These are phyloP conservation scores for Enteromius fasciolatus DNA, from an alignment of 2,797 vertebrate genomes.

Conservation along the genomic window DNA sequence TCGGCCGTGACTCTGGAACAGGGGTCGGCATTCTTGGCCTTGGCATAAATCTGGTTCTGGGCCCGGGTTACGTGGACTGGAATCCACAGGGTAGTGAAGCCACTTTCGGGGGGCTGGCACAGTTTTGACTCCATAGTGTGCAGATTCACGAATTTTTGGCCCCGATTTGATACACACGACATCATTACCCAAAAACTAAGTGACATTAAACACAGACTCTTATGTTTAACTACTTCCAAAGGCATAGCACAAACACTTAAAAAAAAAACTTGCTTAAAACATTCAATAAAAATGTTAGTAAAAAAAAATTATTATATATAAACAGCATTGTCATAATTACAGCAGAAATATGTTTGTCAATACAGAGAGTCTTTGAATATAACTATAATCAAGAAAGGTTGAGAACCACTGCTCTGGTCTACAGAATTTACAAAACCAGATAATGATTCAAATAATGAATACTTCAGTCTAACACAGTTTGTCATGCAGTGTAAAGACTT, in stretches of 20 bases:
- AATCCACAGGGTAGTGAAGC: too few species aligned
- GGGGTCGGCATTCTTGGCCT: too few species aligned
- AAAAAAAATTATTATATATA: neutral
- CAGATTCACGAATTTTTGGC: too few species aligned
- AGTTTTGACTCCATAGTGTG: too few species aligned
- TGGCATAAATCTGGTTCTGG: too few species aligned
- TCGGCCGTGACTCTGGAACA: too few species aligned
- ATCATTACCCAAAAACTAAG: too few species aligned
- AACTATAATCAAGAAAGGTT: neutral
- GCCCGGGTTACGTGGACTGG: too few species aligned
- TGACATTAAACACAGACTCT: too few species aligned
- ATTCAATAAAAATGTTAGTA: neutral
- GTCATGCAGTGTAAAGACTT: neutral
- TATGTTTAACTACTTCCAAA: neutral
- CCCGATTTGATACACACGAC: too few species aligned
- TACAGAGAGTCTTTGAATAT: neutral
- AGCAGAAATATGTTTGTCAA: neutral
- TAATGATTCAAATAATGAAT: neutral
- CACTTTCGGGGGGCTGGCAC: too few species aligned
- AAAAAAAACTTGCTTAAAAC: neutral
- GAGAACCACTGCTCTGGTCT: neutral
- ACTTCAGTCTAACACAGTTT: neutral
- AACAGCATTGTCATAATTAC: neutral
- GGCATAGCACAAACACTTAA: too few species aligned
- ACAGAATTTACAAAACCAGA: neutral